Evolutionary conservation across 2,888 invertebrate species (phyloP), one percentile per base, ranked within the genome.

Genomic region (Hedychridium roseum): DNA sequence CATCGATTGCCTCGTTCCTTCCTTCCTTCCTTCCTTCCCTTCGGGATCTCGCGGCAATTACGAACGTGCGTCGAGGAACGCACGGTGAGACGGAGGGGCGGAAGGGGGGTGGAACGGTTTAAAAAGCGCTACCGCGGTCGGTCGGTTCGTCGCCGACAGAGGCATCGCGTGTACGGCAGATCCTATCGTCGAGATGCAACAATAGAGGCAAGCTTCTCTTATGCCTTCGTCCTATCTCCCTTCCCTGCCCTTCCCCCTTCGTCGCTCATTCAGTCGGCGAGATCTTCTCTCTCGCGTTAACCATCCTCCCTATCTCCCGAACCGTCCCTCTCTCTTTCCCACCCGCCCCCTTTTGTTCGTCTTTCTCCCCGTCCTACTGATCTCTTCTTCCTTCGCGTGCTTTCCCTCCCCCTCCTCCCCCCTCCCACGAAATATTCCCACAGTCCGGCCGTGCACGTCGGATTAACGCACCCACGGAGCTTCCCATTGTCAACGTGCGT

Each of bases 391-490:
- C 49, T 38, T 17, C 20, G 11, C 16, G 6, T 7, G 11, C 28
- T 16, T 28, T 40, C 26, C 12, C 31, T 39, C 30, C 31, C 37
- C 26, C 20, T n/a, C 18, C 42, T 31, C 35, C 9, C 15, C 17
- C 56, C 38, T 46, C 48, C 46, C 48, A 42, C 59, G 54, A 57
- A 61, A 66, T 64, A 60, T 70, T 70, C 71, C 68, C 66, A 71
- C 70, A 70, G 66, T 64, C 54, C 56, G 45, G 39, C 49, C 54
- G 57, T 48, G 44, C 59, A 53, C 47, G 39, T 50, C 44, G 68
- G 68, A 67, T 70, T 67, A 68, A 66, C 66, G 69, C 64, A 68
- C 63, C 65, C 63, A 65, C 49, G 55, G 58, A 64, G 65, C 61
- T 70, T 71, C 68, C 70, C 63, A 71, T 73, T 73, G 71, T 72